phyloP scores from a whole-genome alignment of 1,140 invertebrate species.

The Trichomalopsis sarcophagae region DNA sequence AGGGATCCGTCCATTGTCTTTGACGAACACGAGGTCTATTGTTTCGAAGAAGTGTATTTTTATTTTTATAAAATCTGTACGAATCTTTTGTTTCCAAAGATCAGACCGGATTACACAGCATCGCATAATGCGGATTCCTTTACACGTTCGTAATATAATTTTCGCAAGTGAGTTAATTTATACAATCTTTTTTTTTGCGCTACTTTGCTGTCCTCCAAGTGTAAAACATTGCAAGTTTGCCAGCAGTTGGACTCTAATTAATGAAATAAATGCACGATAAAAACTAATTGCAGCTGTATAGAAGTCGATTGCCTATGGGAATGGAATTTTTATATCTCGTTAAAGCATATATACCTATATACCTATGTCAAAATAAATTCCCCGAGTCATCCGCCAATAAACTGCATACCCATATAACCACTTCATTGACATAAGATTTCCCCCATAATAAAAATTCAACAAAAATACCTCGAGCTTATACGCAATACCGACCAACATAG shows the following conservation, averaged over 20 bases:
- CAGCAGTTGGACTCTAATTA: too few relatives aligned
- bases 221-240: too few relatives aligned
- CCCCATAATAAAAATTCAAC: too few relatives aligned
- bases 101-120: not conserved
- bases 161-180: not conserved
- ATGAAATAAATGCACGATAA: too few relatives aligned
- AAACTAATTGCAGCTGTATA: too few relatives aligned
- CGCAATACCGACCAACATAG: not conserved
- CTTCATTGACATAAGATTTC: too few relatives aligned
- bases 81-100: constrained; percentile 8
- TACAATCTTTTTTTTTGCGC: too few relatives aligned
- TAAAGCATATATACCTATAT: not conserved
- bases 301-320: not conserved
- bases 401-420: too few relatives aligned
- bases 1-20: constrained; percentile 23
- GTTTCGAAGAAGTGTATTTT: constrained; percentile 26
- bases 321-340: not conserved
- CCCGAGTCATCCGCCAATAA: too few relatives aligned
- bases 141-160: not conserved
- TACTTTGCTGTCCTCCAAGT: too few relatives aligned
- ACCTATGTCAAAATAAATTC: too few relatives aligned
- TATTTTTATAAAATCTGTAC: constrained; percentile 6
- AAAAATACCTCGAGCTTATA: not conserved
- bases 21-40: not conserved
- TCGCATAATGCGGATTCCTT: not conserved